A percentile compares a stretch with the other conserved stretches of the same genome.
Evolutionary conservation across 2,797 vertebrate species (phyloP).

Genomic region (Yasuhikotakia modesta): DNA sequence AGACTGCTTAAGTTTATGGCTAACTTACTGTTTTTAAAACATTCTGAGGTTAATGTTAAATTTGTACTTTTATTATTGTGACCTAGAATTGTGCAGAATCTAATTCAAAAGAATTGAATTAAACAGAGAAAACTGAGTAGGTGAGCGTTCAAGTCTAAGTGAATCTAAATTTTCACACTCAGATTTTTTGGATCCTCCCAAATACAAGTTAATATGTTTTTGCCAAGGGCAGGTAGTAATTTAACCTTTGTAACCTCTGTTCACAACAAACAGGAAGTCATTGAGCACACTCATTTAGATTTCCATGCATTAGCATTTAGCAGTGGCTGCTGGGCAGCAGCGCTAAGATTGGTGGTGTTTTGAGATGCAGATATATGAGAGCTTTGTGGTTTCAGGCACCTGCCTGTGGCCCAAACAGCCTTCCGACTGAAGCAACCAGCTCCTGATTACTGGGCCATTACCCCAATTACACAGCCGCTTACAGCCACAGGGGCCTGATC

Average conservation of each 20-base stretch:
- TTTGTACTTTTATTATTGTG: too few species aligned
- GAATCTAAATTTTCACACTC: too few species aligned
- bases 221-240: conserved; percentile 26
- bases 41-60: too few species aligned
- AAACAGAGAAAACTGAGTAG: too few species aligned
- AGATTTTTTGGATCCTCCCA: not conserved
- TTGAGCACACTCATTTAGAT: conserved; percentile 35
- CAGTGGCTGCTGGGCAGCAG: conserved; percentile 32
- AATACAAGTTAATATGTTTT: conserved; percentile 32
- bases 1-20: too few species aligned
- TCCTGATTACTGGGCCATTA: conserved; percentile 56
- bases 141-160: too few species aligned
- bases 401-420: conserved; percentile 49
- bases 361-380: conserved; percentile 47
- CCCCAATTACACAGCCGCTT: conserved; percentile 51
- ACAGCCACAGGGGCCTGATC: conserved; percentile 35
- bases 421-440: conserved; percentile 41
- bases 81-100: too few species aligned
- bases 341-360: conserved; percentile 12
- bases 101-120: not conserved
- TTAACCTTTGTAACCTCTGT: conserved; percentile 68
- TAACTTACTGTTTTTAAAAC: too few species aligned
- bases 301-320: conserved; percentile 41
- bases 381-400: conserved; percentile 16
- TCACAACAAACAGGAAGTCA: conserved; percentile 60